These are phyloP conservation scores for Phataginus tricuspis DNA, from an alignment of 2,797 vertebrate species.

Conservation along the genomic window DNA sequence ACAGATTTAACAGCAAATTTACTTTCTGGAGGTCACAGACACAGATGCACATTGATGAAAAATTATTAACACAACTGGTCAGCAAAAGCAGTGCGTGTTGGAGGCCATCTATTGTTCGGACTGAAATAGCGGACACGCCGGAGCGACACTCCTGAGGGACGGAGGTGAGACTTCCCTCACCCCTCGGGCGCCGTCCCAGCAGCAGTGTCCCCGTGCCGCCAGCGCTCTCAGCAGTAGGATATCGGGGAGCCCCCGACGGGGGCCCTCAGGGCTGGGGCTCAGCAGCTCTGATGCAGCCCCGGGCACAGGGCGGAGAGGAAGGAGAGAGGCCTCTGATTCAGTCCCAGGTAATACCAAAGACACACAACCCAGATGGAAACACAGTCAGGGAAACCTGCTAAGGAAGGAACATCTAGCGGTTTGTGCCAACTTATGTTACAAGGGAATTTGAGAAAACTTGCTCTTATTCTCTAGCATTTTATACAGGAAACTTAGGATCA, in stretches of 20 bases:
- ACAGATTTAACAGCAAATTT: background rate
- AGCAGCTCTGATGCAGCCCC: background rate
- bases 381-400: background rate
- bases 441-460: background rate
- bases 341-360: background rate
- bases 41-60: background rate
- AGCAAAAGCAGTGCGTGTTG: background rate
- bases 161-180: background rate
- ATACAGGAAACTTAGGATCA: background rate
- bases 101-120: background rate
- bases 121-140: background rate
- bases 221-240: background rate
- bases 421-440: background rate
- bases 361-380: background rate
- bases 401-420: background rate
- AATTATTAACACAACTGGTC: background rate
- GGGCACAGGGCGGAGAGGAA: background rate
- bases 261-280: background rate
- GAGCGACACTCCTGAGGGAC: background rate
- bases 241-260: background rate
- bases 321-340: background rate
- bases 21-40: background rate
- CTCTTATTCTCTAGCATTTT: background rate
- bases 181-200: background rate
- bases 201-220: background rate